A percentile compares a stretch with the other conserved stretches of the same genome.
Conservation (phyloP, 2,113 vertebrate genomes). For the Campylomormyrus tamandua region DNA sequence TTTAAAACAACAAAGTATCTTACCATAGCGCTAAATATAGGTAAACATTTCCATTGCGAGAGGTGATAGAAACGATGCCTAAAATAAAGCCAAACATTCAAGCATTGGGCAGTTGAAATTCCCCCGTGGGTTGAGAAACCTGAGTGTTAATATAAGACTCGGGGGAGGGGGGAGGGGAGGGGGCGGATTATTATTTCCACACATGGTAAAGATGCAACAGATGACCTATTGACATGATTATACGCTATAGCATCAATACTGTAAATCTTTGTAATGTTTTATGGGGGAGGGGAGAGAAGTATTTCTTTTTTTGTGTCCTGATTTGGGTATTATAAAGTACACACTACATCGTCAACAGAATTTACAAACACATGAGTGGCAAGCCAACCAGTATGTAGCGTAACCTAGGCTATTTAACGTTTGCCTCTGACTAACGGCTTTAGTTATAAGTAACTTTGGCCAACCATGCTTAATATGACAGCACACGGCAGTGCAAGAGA, state of each 20-base stretch:
- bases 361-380: background rate
- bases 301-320: background rate
- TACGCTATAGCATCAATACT: background rate
- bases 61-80: constrained; percentile 29
- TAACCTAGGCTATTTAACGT: background rate
- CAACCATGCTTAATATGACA: background rate
- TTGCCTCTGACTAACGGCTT: background rate
- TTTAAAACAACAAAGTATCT: constrained; percentile 1
- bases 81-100: constrained; percentile 18
- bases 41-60: constrained; percentile 36
- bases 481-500: background rate
- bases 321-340: background rate
- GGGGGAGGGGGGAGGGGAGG: constrained; percentile 33
- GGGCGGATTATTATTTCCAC: constrained; percentile 52
- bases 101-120: constrained; percentile 46
- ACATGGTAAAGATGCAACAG: background rate
- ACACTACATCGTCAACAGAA: background rate
- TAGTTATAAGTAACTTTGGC: background rate
- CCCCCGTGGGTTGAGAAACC: constrained; percentile 62
- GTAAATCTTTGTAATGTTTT: background rate
- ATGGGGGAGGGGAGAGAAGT: background rate
- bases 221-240: constrained; percentile 17
- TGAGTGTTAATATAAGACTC: constrained; percentile 44
- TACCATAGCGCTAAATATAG: constrained; percentile 35
- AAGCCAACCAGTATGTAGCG: background rate